Evolutionary conservation across 2,888 invertebrate species (phyloP).

Genomic region (Lepidochitona cinerea): DNA sequence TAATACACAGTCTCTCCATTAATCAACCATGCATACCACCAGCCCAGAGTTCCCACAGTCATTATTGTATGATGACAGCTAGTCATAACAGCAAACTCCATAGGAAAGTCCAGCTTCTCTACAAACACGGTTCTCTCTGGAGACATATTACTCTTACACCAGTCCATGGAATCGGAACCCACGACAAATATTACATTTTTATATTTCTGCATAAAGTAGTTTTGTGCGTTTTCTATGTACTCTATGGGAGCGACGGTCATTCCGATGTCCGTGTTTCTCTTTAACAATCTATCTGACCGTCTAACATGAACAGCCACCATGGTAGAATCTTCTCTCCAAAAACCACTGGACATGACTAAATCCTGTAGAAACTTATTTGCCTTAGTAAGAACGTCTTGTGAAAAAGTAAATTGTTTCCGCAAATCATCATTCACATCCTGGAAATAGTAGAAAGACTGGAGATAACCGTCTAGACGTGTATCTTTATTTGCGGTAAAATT

Average conservation of each 20-base stretch:
- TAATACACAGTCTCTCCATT: constrained; percentile 30
- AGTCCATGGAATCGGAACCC: constrained; percentile 34
- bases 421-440: not conserved
- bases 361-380: not conserved
- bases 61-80: constrained; percentile 46
- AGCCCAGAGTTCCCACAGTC: constrained; percentile 47
- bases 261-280: constrained; percentile 10
- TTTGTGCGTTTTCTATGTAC: constrained; percentile 35
- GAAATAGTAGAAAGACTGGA: not conserved
- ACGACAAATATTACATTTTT: constrained; percentile 34
- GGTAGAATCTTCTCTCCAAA: not conserved
- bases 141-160: constrained; percentile 32
- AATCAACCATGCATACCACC: constrained; percentile 29
- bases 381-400: not conserved
- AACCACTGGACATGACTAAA: not conserved
- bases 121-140: constrained; percentile 28
- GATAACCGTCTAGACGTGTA: not conserved
- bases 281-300: constrained; percentile 29
- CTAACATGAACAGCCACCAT: constrained; percentile 40
- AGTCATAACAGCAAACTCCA: constrained; percentile 42
- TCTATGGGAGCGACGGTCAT: constrained; percentile 31
- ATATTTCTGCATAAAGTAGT: constrained; percentile 30
- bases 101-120: constrained; percentile 20
- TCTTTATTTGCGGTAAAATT: not conserved
- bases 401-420: not conserved